Percentiles rank a stretch among this genome's conserved stretches.
Conservation (phyloP, 2,797 vertebrate genomes). For the Sarcoramphus papa region DNA sequence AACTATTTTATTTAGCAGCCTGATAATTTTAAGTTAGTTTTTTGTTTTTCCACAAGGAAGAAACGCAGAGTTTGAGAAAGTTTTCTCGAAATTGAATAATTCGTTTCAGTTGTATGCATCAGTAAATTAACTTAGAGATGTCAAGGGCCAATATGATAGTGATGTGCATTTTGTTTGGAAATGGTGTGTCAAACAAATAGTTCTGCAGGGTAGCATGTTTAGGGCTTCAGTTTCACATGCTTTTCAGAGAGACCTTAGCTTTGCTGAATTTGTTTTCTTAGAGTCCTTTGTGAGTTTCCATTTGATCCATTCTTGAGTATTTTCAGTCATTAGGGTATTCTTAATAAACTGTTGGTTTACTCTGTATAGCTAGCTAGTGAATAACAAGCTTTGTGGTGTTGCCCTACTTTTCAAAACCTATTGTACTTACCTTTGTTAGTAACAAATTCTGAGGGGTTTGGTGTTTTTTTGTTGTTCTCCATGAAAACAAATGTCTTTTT, state of each 20-base stretch:
- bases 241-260: not conserved
- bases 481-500: not conserved
- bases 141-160: not conserved
- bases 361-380: not conserved
- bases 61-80: not conserved
- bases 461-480: not conserved
- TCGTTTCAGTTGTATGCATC: not conserved
- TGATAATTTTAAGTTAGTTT: not conserved
- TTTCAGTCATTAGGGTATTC: not conserved
- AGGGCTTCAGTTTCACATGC: not conserved
- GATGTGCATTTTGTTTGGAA: not conserved
- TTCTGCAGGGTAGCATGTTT: not conserved
- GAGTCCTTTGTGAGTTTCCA: not conserved
- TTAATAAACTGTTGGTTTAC: not conserved
- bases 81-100: not conserved
- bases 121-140: not conserved
- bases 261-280: not conserved
- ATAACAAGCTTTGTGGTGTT: conserved; percentile 17
- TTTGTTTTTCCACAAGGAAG: not conserved
- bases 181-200: not conserved
- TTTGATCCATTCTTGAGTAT: not conserved
- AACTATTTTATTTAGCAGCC: not conserved
- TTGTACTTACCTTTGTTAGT: not conserved
- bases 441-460: not conserved
- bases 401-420: not conserved